Evolutionary conservation across 1,140 invertebrate genomes (phyloP), one percentile per base, ranked within the genome.

Genomic region (Ooceraea biroi): DNA sequence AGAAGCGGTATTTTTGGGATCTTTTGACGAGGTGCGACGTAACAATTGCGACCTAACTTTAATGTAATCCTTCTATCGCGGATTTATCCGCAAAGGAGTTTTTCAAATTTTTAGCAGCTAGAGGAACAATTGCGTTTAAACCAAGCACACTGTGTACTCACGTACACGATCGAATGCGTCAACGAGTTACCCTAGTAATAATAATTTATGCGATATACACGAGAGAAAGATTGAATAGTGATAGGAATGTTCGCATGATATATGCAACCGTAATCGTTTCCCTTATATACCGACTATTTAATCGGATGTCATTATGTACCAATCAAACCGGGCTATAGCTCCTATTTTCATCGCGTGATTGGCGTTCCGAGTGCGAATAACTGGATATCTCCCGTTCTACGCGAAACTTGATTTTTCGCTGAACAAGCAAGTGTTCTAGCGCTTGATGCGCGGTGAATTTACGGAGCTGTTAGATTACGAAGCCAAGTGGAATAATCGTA

Each of bases 121-220:
- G 36, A 36, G 36, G 7, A 36, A 36, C 36, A 36, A 36, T 36
- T 7, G 36, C 36, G 2, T 36, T 36, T 36, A 36, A 7, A 36
- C 36, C 19, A 55, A 19, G n/a, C 52, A 55, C n/a, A 19, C 19
- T 19, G 19, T 55, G 19, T 55, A 55, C 52, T n/a, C n/a, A n/a
- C 52, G 19, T 19, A 22, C 61, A 48, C 25, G 3, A 48, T 65
- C 11, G 44, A 63, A 50, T 50, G 48, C 44, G 25, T 25, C n/a
- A 76, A 61, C 22, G 72, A 61, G 44, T 74, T 63, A 65, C 27
- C 73, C 58, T 30, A 50, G 73, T 76, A 48, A 46, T 58, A 76
- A 50, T 63, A 76, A 27, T 30, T 74, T 30, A 74, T 17, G n/a
- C 41, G 5, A 63, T 46, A 72, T 5, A 22, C 27, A 74, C n/a